Evolutionary conservation across 2,888 invertebrate genomes (phyloP).

Genomic region (Deilephila porcellus): DNA sequence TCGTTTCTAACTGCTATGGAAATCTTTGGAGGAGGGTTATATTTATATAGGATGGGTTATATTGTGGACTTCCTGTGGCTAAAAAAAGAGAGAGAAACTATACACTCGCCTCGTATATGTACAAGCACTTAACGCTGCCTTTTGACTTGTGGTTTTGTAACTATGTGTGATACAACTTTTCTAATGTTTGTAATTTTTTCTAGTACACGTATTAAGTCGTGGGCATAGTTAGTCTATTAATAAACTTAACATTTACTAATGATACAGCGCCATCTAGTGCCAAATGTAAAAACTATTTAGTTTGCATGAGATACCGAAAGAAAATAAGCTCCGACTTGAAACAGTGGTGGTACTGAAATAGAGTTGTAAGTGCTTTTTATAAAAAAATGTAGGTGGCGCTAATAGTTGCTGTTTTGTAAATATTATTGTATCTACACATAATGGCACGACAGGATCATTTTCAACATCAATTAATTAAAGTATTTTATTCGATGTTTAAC

Average conservation of each 20-base stretch:
- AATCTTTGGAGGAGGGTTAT: too few relatives aligned
- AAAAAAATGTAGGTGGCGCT: constrained; percentile 20
- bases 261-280: constrained; percentile 6
- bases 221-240: too few relatives aligned
- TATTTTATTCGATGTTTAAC: neutral
- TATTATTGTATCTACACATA: neutral
- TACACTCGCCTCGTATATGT: too few relatives aligned
- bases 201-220: too few relatives aligned
- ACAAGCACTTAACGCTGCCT: too few relatives aligned
- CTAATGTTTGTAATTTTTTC: too few relatives aligned
- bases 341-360: neutral
- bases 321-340: neutral
- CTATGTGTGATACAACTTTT: too few relatives aligned
- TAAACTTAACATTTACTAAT: neutral
- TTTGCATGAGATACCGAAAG: neutral
- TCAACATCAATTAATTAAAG: neutral
- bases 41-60: too few relatives aligned
- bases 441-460: neutral
- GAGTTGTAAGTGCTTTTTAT: neutral
- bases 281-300: neutral
- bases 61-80: too few relatives aligned
- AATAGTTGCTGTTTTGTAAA: neutral
- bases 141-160: too few relatives aligned
- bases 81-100: too few relatives aligned
- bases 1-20: too few relatives aligned